Evolutionary conservation across 2,888 invertebrate species (phyloP), one percentile per base, ranked within the genome.

Genomic region (Cremastinae sp.): DNA sequence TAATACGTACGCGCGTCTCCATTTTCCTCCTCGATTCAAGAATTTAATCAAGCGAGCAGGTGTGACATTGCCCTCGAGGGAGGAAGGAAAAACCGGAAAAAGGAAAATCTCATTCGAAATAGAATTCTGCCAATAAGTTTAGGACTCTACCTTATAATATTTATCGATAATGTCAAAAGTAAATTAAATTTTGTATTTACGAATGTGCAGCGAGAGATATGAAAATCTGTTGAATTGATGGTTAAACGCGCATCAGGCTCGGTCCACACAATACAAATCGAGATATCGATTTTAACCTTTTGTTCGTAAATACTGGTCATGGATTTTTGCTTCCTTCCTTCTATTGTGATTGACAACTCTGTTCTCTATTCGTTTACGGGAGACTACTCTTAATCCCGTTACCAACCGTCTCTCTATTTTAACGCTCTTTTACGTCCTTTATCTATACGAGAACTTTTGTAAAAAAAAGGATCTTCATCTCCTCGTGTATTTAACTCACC

Each of bases 401-500:
- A 28, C 5, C 28, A 5, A 28, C 28, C 2, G 2, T 28, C 28
- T 3, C 28, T 28, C 5, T 28, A 3, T 28, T 28, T 28, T 5
- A 28, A 28, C 28, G n/a, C n/a, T n/a, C n/a, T n/a, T n/a, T n/a
- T n/a, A n/a, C n/a, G n/a, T n/a, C n/a, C n/a, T n/a, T n/a, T n/a
- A n/a, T n/a, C n/a, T n/a, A n/a, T n/a, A n/a, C n/a, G n/a, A n/a
- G n/a, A n/a, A n/a, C 28, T 28, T 28, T 28, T 28, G 2, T 28
- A 53, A 9, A 18, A 20, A n/a, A 14, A 20, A 9, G 1, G 2
- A 49, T 49, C 1, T 14, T 2, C 49, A 20, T 49, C 18, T 14
- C 35, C 2, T 45, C 7, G 37, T 37, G 47, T 12, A 49, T 12
- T 16, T 20, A 47, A 47, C 18, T 20, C 82, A 91, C 91, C 90